Evolutionary conservation across 2,888 invertebrate species (phyloP).

Genomic region (Drosophila barbarae): DNA sequence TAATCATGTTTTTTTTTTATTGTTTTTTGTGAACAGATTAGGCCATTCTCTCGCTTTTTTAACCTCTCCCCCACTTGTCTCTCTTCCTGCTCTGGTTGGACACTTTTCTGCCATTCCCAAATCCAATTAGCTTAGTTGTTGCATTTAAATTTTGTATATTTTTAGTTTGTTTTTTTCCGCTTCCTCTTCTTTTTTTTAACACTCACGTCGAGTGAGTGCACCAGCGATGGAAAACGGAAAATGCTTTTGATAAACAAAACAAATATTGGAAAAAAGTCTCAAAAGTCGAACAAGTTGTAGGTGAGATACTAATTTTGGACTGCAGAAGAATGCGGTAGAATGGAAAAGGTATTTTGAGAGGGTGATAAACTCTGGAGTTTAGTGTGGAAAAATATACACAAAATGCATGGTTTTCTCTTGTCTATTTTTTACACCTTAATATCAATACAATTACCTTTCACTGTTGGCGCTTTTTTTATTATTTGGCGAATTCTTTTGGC

Average conservation of each 20-base stretch:
- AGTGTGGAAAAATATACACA: constrained; percentile 7
- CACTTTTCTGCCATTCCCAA: constrained; percentile 28
- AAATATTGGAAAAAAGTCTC: constrained; percentile 37
- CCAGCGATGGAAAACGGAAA: constrained; percentile 38
- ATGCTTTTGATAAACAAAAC: constrained; percentile 46
- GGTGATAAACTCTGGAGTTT: constrained; percentile 19
- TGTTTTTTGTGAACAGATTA: constrained; percentile 5
- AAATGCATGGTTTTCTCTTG: neutral
- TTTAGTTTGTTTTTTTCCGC: constrained; percentile 42
- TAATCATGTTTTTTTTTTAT: constrained; percentile 15
- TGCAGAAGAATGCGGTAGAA: constrained; percentile 6
- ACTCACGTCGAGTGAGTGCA: constrained; percentile 22
- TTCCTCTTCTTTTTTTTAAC: constrained; percentile 14
- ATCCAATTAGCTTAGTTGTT: constrained; percentile 61
- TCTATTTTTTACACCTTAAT: constrained; percentile 1
- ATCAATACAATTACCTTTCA: constrained; percentile 40
- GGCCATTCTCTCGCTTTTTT: constrained; percentile 1
- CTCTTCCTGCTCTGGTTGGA: constrained; percentile 4
- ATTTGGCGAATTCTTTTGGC: constrained; percentile 31
- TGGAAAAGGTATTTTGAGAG: constrained; percentile 10
- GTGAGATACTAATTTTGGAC: constrained; percentile 20
- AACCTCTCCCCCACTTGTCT: neutral
- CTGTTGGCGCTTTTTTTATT: constrained; percentile 19
- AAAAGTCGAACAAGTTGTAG: constrained; percentile 37
- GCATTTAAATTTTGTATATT: constrained; percentile 48